Evolutionary conservation across 2,797 vertebrate species (phyloP), one percentile per base, ranked within the genome.

Genomic region (Fundulus diaphanus): DNA sequence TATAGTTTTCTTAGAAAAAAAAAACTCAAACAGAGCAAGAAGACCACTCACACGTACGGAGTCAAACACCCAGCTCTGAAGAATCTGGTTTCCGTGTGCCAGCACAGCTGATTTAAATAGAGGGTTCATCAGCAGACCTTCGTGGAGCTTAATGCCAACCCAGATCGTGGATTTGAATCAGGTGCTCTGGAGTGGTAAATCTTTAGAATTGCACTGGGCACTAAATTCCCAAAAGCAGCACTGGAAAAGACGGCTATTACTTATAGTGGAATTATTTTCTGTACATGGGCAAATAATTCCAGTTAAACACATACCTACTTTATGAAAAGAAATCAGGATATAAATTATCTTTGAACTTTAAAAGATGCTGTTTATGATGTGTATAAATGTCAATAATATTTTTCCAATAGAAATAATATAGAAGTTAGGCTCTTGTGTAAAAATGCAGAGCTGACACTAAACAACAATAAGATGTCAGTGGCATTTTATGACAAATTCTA

Each of bases 81-180:
- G 27, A 29, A 24, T n/a, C 9, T 9, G 22, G n/a, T 22, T 51
- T 51, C 24, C 31, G 3, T n/a, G 7, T 1, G 12, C n/a, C 2
- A 22, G 31, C 52, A 57, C 40, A 59, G 42, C 52, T 69, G 73
- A 9, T 27, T 48, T 75, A 68, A 68, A 69, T 69, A 59, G 27
- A 20, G 16, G 13, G 3, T 24, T 68, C 18, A 12, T 69, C 22
- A 48, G n/a, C 16, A 35, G 24, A 9, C 51, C 18, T 27, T 15
- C 9, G 22, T 35, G 9, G 31, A 11, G 15, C 52, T 49, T 4
- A 57, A 13, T 56, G 48, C 52, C 22, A n/a, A 37, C 7, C 12
- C 54, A 40, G n/a, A 35, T 29, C 40, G 27, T 57, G 24, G 8
- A 69, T 69, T 68, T 20, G 9, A 37, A 48, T 48, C 73, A 59